Base-by-base conservation (phyloP, 2,888 invertebrate genomes). In the Tetropium fuscum region DNA sequence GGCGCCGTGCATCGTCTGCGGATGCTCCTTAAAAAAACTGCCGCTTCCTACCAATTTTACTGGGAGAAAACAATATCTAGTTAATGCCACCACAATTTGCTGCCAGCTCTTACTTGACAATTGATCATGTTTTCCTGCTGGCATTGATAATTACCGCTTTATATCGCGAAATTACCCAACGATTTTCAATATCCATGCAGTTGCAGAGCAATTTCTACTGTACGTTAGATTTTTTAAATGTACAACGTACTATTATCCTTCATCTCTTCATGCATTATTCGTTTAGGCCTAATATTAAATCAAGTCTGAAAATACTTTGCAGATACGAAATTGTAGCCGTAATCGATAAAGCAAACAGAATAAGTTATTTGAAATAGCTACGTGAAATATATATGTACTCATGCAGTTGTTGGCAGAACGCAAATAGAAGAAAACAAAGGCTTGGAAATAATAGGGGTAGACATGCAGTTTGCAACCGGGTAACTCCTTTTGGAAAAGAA, bases 401-500 rank as follows among this genome's bases (percentile, higher is more conserved):
- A 22, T 41, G 53, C 56, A 53, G 48, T 57, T 61, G 61, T 57
- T 53, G 61, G 59, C 22, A 40, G 41, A 51, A 7, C 22, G 49
- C 30, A 40, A 58, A 58, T 53, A 60, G 51, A 44, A 58, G 27
- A 41, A 34, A 48, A 53, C 19, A 19, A 38, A 40, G 22, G 54
- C 48, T 45, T 34, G 38, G 58, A 56, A 41, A 8, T 53, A 38
- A 58, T 36, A 30, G 54, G 53, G 54, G 57, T 20, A 36, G 34
- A 55, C 56, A 27, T 18, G 38, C 62, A 49, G 40, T 45, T 59
- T 51, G 49, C 63, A 64, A 63, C 59, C 61, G 62, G 65, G 71
- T 71, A 72, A 74, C 73, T 74, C 72, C 72, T 73, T 69, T 68
- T 64, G 66, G 66, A 69, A 36, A 53, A 55, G 48, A 48, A 55